A percentile compares a stretch with the other conserved stretches of the same genome.
Evolutionary conservation across 2,797 vertebrate species (phyloP).

Genomic region (Sebastes minor): DNA sequence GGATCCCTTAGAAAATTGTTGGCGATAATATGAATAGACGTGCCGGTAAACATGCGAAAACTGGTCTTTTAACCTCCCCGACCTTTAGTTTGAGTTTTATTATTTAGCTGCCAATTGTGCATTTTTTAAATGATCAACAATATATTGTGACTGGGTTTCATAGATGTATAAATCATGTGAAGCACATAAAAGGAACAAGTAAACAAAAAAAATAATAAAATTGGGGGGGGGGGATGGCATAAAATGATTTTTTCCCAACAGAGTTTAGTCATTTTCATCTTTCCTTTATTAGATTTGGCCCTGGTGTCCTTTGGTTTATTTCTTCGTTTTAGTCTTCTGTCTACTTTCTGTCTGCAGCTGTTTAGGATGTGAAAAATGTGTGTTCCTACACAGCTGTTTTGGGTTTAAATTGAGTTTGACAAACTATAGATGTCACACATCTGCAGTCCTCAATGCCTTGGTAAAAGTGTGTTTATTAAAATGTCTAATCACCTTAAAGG

Average conservation of each 20-base stretch:
- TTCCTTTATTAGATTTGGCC: slow-evolving; percentile 18
- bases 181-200: slow-evolving; percentile 3
- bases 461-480: background rate
- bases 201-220: background rate
- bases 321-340: background rate
- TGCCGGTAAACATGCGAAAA: background rate
- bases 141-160: background rate
- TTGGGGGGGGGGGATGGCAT: background rate
- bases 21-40: background rate
- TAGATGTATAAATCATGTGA: background rate
- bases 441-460: background rate
- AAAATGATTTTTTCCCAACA: background rate
- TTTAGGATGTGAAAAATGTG: background rate
- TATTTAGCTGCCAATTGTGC: background rate
- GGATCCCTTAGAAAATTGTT: background rate
- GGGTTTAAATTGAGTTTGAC: slow-evolving; percentile 17
- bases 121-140: background rate
- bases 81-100: slow-evolving; percentile 17
- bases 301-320: slow-evolving; percentile 8
- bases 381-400: slow-evolving; percentile 6
- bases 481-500: background rate
- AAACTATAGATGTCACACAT: slow-evolving; percentile 19
- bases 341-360: slow-evolving; percentile 3
- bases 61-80: background rate
- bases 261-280: slow-evolving; percentile 15